Percentiles rank a stretch among this genome's conserved stretches.
These are phyloP conservation scores for Notothenia rossii DNA, from an alignment of 2,113 vertebrate species.

Conservation along the genomic window DNA sequence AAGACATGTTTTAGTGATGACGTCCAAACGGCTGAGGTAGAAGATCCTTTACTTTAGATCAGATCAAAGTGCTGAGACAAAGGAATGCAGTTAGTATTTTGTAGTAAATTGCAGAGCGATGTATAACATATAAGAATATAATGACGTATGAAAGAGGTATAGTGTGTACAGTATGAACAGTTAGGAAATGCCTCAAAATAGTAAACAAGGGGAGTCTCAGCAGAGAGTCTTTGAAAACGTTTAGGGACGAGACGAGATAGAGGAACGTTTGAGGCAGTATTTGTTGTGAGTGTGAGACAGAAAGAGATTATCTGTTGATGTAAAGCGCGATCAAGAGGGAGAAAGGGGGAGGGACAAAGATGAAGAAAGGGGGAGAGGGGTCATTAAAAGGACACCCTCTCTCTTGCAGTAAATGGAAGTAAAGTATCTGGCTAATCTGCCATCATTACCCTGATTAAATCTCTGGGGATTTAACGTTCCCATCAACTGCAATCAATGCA, in stretches of 20 bases:
- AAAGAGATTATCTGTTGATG: slow-evolving; percentile 68
- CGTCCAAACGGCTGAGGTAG: too few species aligned
- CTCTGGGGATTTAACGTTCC: slow-evolving; percentile 84
- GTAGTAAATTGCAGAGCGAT: too few species aligned
- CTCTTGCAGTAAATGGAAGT: slow-evolving; percentile 78
- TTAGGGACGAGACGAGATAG: not conserved
- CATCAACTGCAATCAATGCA: slow-evolving; percentile 86
- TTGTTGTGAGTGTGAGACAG: not conserved
- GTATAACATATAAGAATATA: too few species aligned
- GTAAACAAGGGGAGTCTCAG: too few species aligned
- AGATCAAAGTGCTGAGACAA: too few species aligned
- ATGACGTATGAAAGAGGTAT: too few species aligned
- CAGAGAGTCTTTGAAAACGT: too few species aligned
- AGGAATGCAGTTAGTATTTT: too few species aligned
- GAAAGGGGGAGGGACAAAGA: slow-evolving; percentile 38
- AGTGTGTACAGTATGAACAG: too few species aligned
- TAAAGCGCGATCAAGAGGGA: slow-evolving; percentile 55
- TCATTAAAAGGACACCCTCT: slow-evolving; percentile 85
- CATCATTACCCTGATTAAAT: slow-evolving; percentile 88
- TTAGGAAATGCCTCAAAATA: too few species aligned
- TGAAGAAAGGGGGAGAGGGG: slow-evolving; percentile 39
- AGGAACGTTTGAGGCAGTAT: not conserved
- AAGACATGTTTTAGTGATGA: too few species aligned
- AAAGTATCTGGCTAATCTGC: slow-evolving; percentile 87
- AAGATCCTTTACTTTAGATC: too few species aligned